These are phyloP conservation scores for Agrochola lychnidis DNA, from an alignment of 2,888 invertebrate species.

Conservation along the genomic window DNA sequence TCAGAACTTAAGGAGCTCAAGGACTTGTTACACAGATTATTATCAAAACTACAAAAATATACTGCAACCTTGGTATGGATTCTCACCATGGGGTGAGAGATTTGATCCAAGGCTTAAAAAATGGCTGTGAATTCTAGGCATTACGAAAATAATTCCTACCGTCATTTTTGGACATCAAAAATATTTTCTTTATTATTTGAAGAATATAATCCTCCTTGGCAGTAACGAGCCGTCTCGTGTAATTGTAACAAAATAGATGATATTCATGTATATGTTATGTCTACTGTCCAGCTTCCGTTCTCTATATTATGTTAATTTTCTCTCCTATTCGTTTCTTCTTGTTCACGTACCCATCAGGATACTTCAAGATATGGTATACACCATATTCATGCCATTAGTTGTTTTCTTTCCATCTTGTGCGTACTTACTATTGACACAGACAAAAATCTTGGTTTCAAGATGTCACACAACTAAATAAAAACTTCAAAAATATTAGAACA, in stretches of 20 bases:
- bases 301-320: slow-evolving; percentile 56
- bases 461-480: not conserved
- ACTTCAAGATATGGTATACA: slow-evolving; percentile 72
- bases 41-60: not conserved
- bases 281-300: slow-evolving; percentile 63
- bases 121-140: too few relatives aligned
- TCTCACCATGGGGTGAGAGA: not conserved
- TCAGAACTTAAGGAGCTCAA: not conserved
- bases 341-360: slow-evolving; percentile 64
- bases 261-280: slow-evolving; percentile 53
- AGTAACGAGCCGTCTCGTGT: slow-evolving; percentile 39
- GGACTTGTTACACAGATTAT: not conserved
- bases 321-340: slow-evolving; percentile 54
- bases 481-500: not conserved
- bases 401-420: slow-evolving; percentile 61
- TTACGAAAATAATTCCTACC: not conserved
- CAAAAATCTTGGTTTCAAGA: slow-evolving; percentile 1
- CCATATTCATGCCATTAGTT: slow-evolving; percentile 78
- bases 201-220: slow-evolving; percentile 4
- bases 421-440: slow-evolving; percentile 50
- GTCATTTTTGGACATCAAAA: too few relatives aligned
- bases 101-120: not conserved
- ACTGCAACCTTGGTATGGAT: not conserved
- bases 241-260: slow-evolving; percentile 47
- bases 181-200: not conserved